Conservation (phyloP, 2,888 invertebrate species). For the Plebejus argus region DNA sequence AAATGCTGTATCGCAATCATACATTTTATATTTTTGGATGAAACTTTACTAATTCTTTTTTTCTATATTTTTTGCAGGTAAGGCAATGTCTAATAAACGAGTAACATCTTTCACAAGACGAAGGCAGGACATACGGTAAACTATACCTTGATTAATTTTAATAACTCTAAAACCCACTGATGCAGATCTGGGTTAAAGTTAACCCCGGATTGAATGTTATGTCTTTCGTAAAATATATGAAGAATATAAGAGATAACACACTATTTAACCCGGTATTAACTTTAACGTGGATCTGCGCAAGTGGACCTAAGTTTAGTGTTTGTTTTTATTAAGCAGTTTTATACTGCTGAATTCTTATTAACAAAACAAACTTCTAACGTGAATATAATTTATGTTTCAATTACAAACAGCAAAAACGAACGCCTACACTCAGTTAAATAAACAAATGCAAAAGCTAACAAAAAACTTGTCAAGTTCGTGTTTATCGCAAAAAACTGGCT, state of each 20-base stretch:
- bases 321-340: neutral
- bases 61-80: conserved; percentile 73
- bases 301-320: neutral
- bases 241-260: too few relatives aligned
- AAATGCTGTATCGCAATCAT: neutral
- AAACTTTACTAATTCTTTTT: conserved; percentile 2
- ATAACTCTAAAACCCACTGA: too few relatives aligned
- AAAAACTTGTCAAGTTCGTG: conserved; percentile 16
- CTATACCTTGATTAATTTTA: conserved; percentile 44
- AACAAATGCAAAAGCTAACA: conserved; percentile 14
- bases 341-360: neutral
- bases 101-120: conserved; percentile 61
- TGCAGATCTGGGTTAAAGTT: too few relatives aligned
- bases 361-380: neutral
- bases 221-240: too few relatives aligned
- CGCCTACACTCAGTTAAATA: neutral
- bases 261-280: too few relatives aligned
- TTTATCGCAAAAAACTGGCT: conserved; percentile 45
- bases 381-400: neutral
- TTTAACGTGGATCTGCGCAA: too few relatives aligned
- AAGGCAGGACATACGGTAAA: conserved; percentile 65
- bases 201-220: too few relatives aligned
- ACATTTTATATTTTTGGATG: neutral
- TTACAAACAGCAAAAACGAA: conserved; percentile 6
- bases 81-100: conserved; percentile 76